phyloP scores from a whole-genome alignment of 2,797 vertebrate species.

The Microchirus variegatus region DNA sequence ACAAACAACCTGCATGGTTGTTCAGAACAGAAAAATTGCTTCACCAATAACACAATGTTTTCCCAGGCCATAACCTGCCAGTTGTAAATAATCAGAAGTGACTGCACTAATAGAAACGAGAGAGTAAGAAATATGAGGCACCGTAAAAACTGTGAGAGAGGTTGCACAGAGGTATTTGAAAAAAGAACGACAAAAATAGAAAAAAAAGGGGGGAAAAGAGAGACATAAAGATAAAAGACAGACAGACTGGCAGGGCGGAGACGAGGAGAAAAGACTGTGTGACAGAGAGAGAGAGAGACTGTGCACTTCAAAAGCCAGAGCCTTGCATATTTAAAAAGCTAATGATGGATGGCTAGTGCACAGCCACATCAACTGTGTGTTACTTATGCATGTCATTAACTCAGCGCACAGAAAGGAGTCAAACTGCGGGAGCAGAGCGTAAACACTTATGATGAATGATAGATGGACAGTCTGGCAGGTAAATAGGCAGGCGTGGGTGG shows the following conservation, averaged over 20 bases:
- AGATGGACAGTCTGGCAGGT: constrained; percentile 53
- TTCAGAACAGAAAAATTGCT: too few relatives aligned
- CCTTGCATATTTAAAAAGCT: constrained; percentile 59
- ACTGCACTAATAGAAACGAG: too few relatives aligned
- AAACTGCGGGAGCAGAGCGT: constrained; percentile 44
- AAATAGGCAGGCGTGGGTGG: constrained; percentile 32
- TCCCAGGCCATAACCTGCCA: neutral
- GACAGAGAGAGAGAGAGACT: constrained; percentile 11
- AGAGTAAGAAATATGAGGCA: neutral
- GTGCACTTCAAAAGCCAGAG: constrained; percentile 40
- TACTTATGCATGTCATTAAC: constrained; percentile 64
- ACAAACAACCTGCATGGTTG: too few relatives aligned
- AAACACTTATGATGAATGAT: constrained; percentile 61
- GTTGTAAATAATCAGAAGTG: neutral
- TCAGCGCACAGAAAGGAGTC: constrained; percentile 48
- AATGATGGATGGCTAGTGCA: constrained; percentile 63
- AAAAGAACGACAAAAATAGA: neutral
- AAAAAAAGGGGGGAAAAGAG: neutral
- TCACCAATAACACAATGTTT: neutral
- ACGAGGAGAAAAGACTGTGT: constrained; percentile 8
- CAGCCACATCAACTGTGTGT: constrained; percentile 51
- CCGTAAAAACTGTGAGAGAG: neutral
- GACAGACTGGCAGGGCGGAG: constrained; percentile 17
- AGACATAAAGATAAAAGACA: constrained; percentile 16
- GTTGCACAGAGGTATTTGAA: constrained; percentile 1